Conservation (phyloP, 2,797 vertebrate genomes). For the Neosalanx taihuensis region DNA sequence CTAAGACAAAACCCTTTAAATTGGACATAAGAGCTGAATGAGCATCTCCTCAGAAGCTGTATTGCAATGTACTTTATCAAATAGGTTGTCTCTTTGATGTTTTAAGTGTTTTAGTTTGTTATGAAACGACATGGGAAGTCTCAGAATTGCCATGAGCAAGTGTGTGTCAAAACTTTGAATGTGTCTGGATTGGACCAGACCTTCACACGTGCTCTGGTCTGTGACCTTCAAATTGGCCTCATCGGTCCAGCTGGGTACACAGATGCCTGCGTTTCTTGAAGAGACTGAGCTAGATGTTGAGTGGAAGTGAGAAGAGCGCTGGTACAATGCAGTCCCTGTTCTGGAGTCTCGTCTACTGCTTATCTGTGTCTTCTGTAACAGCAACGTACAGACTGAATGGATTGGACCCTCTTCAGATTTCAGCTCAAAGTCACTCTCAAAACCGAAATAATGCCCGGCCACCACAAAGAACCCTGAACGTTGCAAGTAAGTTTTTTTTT, state of each 20-base stretch:
- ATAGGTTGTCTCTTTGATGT: no score
- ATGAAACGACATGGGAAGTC: no score
- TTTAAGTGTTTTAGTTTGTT: no score
- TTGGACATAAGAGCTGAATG: no score
- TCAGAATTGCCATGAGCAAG: not conserved
- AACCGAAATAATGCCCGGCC: slow-evolving; percentile 53
- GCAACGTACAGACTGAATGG: slow-evolving; percentile 62
- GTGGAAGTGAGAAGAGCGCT: slow-evolving; percentile 18
- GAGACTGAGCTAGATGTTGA: slow-evolving; percentile 16
- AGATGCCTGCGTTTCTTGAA: slow-evolving; percentile 37
- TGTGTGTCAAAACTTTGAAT: not conserved
- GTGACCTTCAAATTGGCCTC: slow-evolving; percentile 54
- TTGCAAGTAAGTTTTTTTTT: slow-evolving; percentile 61
- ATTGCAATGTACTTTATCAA: no score
- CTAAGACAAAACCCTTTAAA: no score
- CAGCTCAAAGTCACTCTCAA: slow-evolving; percentile 67
- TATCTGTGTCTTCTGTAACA: slow-evolving; percentile 52
- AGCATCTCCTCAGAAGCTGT: no score
- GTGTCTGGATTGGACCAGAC: slow-evolving; percentile 59
- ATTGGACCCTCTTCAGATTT: slow-evolving; percentile 50
- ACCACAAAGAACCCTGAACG: slow-evolving; percentile 59
- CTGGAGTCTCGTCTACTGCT: slow-evolving; percentile 56
- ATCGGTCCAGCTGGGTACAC: slow-evolving; percentile 23
- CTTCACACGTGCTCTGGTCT: slow-evolving; percentile 38
- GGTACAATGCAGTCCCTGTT: slow-evolving; percentile 62